Evolutionary conservation across 1,140 invertebrate genomes (phyloP).

Genomic region (Lepidurus apus): DNA sequence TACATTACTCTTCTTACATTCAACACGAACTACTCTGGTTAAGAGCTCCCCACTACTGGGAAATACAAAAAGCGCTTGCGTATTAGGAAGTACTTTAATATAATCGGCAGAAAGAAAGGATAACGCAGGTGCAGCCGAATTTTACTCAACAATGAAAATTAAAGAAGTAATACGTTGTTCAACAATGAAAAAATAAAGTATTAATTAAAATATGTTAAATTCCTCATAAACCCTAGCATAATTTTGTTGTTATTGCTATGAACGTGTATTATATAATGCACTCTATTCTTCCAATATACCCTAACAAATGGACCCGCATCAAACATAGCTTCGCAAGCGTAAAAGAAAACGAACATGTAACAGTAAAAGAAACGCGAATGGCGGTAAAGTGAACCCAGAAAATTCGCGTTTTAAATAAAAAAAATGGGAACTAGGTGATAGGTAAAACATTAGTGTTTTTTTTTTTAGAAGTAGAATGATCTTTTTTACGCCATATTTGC

Average conservation of each 20-base stretch:
- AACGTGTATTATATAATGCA: conserved; percentile 2
- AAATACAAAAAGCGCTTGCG: neutral
- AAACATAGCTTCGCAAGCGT: neutral
- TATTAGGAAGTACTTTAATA: neutral
- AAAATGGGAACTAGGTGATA: neutral
- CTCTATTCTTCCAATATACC: neutral
- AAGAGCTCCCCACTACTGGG: neutral
- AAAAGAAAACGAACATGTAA: neutral
- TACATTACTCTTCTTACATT: neutral
- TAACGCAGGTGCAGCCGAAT: neutral
- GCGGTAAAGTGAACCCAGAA: neutral
- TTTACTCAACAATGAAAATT: too few species aligned
- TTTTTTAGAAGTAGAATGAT: neutral
- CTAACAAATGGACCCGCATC: neutral
- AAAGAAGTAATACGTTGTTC: too few species aligned
- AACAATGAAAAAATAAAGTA: too few species aligned
- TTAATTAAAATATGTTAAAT: too few species aligned
- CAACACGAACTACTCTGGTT: neutral
- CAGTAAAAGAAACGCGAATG: neutral
- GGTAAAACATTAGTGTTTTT: neutral
- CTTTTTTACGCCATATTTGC: neutral
- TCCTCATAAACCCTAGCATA: too few species aligned
- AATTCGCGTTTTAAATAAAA: neutral
- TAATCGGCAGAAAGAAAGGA: too few species aligned
- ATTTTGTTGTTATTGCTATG: neutral